Percentiles rank a stretch among this genome's conserved stretches.
Conservation (phyloP, 2,113 vertebrate genomes). For the Oceanodroma tethys region DNA sequence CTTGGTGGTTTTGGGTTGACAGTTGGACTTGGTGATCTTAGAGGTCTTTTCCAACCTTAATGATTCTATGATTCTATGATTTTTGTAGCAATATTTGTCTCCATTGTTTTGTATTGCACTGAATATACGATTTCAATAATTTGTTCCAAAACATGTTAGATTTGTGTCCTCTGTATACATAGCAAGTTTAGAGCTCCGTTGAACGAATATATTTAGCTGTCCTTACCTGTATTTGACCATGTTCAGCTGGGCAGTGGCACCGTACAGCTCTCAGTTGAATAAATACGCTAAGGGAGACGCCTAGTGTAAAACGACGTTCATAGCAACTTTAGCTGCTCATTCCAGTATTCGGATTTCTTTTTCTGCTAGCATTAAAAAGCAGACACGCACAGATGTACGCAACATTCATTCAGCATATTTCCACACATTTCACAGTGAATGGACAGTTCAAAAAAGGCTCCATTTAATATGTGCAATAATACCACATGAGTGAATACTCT, state of each 20-base stretch:
- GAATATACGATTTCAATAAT: too few species aligned
- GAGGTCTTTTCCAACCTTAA: too few species aligned
- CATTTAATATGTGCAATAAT: not conserved
- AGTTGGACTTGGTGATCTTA: too few species aligned
- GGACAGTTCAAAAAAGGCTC: not conserved
- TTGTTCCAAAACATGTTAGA: not conserved
- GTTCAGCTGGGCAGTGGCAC: not conserved
- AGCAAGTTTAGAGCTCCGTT: not conserved
- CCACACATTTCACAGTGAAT: not conserved
- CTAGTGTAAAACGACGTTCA: not conserved
- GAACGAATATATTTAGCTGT: fast-evolving
- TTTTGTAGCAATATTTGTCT: not conserved
- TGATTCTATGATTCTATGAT: too few species aligned
- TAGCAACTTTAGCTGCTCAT: not conserved
- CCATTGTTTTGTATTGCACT: not conserved
- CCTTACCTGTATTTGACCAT: fast-evolving
- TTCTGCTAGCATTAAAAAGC: not conserved
- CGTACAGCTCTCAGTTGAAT: not conserved
- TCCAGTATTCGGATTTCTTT: fast-evolving
- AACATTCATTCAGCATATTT: not conserved
- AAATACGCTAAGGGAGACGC: not conserved
- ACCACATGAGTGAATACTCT: not conserved
- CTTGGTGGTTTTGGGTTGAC: too few species aligned
- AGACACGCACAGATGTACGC: fast-evolving
- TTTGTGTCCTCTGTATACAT: not conserved